Evolutionary conservation across 2,888 invertebrate genomes (phyloP).

Genomic region (Nemurella pictetii): DNA sequence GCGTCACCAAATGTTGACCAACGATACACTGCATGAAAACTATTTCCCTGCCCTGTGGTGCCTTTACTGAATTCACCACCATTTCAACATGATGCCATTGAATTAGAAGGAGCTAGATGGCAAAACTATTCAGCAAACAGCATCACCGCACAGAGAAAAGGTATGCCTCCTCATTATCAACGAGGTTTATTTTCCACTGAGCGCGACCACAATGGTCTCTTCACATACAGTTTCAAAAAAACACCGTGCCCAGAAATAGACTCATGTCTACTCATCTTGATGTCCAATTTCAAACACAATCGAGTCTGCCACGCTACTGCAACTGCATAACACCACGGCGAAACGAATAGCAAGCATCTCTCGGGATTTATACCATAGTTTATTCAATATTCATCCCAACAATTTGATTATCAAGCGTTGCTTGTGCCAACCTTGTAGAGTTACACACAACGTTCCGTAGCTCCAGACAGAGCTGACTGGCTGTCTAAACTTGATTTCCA

Average conservation of each 20-base stretch:
- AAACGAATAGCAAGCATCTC: background rate
- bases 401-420: background rate
- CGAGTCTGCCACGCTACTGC: background rate
- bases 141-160: no score
- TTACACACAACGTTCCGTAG: background rate
- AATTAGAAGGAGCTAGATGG: no score
- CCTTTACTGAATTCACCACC: no score
- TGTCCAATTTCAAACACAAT: background rate
- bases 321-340: background rate
- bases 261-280: background rate
- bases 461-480: background rate
- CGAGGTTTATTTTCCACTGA: background rate
- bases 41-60: no score
- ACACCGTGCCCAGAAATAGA: background rate
- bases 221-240: background rate
- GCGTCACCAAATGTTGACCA: no score
- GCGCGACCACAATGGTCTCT: background rate
- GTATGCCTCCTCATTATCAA: no score
- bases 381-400: background rate
- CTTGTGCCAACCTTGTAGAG: background rate
- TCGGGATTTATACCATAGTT: background rate
- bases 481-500: background rate
- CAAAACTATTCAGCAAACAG: no score
- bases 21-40: no score
- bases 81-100: no score